Evolutionary conservation across 2,113 vertebrate species (phyloP), one percentile per base, ranked within the genome.

Genomic region (Melozone crissalis): DNA sequence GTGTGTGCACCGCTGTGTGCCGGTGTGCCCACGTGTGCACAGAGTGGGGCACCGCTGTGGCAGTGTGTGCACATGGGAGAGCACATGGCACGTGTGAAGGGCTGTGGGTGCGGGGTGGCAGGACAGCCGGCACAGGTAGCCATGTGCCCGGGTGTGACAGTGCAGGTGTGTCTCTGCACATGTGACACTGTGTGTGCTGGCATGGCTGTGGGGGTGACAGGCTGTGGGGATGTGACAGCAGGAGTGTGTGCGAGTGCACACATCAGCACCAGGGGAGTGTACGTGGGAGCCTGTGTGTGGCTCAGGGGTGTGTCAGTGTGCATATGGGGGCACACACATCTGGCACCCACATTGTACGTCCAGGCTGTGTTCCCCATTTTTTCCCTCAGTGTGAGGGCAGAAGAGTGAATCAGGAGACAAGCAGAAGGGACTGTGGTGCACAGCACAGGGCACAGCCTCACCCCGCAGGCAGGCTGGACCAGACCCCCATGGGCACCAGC

Each of bases 381-480:
- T n/a, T n/a, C 22, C 5, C 13, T 84, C 4, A 3, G 44, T 11
- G 65, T 35, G 49, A 35, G 61, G 30, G 35, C 1, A 3, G 24
- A 12, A 14, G 13, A 20, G 2, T 6, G 71, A 19, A 33, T 14
- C 10, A 4, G 13, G 39, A 27, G 14, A 10, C 49, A 61, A 13
- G 30, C 28, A 46, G 20, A 9, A 2, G 6, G 7, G 10, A 8
- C 7, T 66, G 23, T 0, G 0, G 41, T 51, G 37, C 58, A 12
- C 0, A 0, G 33, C 1, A 3, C 4, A 12, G 26, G n/a, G 12
- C 5, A 21, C 27, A 43, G 71, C 23, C 43, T 10, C 0, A 0
- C 15, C 7, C 18, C 10, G 9, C 1, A 5, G 39, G 7, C 28
- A 80, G 63, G 47, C 43, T 35, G 35, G 13, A 26, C 33, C 0